Evolutionary conservation across 2,113 vertebrate genomes (phyloP).

Genomic region (Elanoides forficatus): DNA sequence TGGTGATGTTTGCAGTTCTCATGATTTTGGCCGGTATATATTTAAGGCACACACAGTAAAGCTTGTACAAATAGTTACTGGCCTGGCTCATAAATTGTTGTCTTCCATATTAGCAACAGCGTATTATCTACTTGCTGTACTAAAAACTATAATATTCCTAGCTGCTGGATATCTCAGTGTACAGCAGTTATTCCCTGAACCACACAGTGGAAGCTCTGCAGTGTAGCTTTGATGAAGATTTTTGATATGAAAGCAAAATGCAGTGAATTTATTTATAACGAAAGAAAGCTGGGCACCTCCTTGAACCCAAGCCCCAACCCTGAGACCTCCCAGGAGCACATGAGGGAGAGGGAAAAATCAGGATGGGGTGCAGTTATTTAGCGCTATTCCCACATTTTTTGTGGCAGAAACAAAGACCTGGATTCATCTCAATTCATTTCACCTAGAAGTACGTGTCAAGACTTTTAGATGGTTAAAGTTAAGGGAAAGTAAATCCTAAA

Average conservation of each 20-base stretch:
- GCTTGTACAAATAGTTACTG: neutral
- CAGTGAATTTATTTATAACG: neutral
- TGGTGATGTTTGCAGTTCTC: neutral
- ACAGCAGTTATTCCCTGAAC: neutral
- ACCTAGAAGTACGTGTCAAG: neutral
- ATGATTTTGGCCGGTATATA: neutral
- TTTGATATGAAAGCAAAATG: neutral
- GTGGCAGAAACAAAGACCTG: neutral
- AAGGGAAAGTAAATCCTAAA: neutral
- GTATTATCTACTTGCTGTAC: neutral
- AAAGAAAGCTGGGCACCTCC: neutral
- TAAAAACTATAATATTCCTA: neutral
- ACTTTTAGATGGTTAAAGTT: neutral
- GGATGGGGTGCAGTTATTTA: neutral
- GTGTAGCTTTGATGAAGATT: neutral
- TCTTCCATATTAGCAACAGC: neutral
- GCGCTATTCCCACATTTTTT: neutral
- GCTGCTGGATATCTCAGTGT: neutral
- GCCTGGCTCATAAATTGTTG: neutral
- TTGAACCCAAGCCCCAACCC: neutral
- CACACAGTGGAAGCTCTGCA: neutral
- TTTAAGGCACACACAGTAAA: neutral
- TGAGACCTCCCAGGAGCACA: neutral
- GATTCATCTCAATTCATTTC: neutral
- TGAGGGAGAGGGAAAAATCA: neutral